phyloP scores from a whole-genome alignment of 2,797 vertebrate genomes.

The Pangasius krempfi region DNA sequence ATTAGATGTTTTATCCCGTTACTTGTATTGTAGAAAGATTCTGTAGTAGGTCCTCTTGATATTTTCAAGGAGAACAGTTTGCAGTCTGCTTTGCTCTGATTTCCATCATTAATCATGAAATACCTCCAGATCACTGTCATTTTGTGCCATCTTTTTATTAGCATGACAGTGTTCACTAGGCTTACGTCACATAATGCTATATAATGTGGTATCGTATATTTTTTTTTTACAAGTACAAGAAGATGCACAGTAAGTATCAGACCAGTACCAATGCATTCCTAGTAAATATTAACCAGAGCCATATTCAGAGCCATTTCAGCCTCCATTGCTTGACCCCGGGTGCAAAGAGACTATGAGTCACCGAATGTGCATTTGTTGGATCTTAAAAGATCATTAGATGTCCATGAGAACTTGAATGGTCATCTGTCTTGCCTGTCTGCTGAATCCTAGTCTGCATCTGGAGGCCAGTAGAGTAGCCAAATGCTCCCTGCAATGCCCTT shows the following conservation, averaged over 20 bases:
- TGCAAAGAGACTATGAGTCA: not conserved
- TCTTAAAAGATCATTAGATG: not conserved
- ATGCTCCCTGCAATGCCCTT: not conserved
- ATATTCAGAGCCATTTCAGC: slow-evolving; percentile 1
- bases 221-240: not conserved
- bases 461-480: not conserved
- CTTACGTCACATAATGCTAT: not conserved
- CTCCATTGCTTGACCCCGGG: not conserved
- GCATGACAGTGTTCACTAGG: not conserved
- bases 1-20: not conserved
- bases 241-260: not conserved
- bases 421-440: not conserved
- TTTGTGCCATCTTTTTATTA: not conserved
- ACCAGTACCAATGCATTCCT: not conserved
- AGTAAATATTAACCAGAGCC: slow-evolving; percentile 8
- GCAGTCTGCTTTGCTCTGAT: not conserved
- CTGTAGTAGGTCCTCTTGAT: not conserved
- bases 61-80: not conserved
- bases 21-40: not conserved
- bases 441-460: not conserved
- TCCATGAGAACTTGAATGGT: not conserved
- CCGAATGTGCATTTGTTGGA: not conserved
- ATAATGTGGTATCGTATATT: not conserved
- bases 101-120: not conserved
- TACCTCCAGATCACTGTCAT: not conserved